phyloP scores from a whole-genome alignment of 2,113 vertebrate species.

The Neopipo cinnamomea region DNA sequence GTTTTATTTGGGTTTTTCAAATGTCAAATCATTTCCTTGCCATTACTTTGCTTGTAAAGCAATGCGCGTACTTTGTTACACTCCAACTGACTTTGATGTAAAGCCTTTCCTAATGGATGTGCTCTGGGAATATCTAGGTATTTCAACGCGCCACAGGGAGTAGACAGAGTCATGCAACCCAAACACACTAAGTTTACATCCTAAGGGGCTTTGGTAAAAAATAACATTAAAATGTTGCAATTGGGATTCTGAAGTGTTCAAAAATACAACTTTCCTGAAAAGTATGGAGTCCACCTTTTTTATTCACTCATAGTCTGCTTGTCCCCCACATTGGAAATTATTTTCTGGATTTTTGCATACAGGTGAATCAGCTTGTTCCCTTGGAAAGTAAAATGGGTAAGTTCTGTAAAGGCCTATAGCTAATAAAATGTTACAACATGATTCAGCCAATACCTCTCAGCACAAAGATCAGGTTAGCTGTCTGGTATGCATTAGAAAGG shows the following conservation, averaged over 20 bases:
- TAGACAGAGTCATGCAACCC: neutral
- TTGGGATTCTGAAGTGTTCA: neutral
- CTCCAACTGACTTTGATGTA: neutral
- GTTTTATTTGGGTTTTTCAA: neutral
- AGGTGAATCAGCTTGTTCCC: neutral
- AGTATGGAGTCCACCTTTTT: neutral
- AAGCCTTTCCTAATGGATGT: neutral
- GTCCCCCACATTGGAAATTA: neutral
- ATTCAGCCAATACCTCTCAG: neutral
- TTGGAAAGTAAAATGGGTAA: neutral
- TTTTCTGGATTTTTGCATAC: neutral
- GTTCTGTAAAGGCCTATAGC: neutral
- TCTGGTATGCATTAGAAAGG: neutral
- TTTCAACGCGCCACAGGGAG: neutral
- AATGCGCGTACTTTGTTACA: neutral
- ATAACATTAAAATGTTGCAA: neutral
- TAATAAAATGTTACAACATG: neutral
- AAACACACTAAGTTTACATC: neutral
- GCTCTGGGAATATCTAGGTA: neutral
- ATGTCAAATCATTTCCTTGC: neutral
- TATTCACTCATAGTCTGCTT: neutral
- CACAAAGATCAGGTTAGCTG: neutral
- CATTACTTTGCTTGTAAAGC: neutral
- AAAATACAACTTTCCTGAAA: neutral
- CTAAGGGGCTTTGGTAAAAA: neutral